Evolutionary conservation across 2,888 invertebrate genomes (phyloP).

Genomic region (Epiblema foenella): DNA sequence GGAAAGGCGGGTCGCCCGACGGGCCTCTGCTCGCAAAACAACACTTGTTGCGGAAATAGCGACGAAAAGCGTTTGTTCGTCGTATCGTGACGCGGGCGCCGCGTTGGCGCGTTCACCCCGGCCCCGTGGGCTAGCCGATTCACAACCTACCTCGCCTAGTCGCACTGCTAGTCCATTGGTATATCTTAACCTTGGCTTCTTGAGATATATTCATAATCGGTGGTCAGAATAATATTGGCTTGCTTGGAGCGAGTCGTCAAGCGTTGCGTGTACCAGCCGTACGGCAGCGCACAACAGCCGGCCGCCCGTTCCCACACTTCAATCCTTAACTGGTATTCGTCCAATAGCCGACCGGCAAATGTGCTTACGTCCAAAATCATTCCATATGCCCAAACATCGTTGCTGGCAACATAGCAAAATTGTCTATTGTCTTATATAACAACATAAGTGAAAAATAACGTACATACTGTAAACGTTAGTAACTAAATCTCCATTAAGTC

Average conservation of each 20-base stretch:
- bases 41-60: slow-evolving; percentile 84
- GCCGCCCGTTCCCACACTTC: slow-evolving; percentile 49
- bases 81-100: slow-evolving; percentile 57
- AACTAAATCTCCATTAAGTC: no score
- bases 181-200: background rate
- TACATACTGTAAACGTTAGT: slow-evolving; percentile 10
- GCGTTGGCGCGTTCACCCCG: slow-evolving; percentile 65
- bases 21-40: slow-evolving; percentile 81
- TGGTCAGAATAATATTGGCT: background rate
- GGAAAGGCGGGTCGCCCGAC: slow-evolving; percentile 61
- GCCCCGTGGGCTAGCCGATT: slow-evolving; percentile 21
- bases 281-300: slow-evolving; percentile 38
- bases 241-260: background rate
- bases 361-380: slow-evolving; percentile 18
- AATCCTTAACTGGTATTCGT: slow-evolving; percentile 38
- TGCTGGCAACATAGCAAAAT: slow-evolving; percentile 25
- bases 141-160: background rate
- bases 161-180: background rate
- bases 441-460: slow-evolving; percentile 15
- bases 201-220: background rate
- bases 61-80: slow-evolving; percentile 72
- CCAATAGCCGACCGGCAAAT: slow-evolving; percentile 22
- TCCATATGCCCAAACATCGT: slow-evolving; percentile 27
- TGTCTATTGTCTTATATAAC: slow-evolving; percentile 24
- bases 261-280: background rate